These are phyloP conservation scores for Phrynocephalus forsythii DNA, from an alignment of 2,797 vertebrate species.

Conservation along the genomic window DNA sequence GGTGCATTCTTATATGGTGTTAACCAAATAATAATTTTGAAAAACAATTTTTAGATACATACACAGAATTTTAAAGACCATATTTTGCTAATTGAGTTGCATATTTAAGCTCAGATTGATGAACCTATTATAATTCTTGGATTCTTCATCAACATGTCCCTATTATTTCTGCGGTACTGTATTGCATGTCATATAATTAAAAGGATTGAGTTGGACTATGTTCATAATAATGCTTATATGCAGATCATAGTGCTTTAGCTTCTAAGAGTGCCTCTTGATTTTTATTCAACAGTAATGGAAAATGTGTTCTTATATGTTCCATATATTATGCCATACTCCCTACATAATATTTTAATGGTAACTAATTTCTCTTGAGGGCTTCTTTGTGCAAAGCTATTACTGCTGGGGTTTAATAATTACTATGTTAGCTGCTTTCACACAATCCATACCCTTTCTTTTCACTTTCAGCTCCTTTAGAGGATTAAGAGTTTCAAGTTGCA, in stretches of 20 bases:
- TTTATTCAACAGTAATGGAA: conserved; percentile 17
- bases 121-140: neutral
- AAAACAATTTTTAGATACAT: neutral
- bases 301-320: conserved; percentile 1
- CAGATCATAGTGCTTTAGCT: neutral
- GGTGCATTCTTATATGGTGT: neutral
- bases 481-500: conserved; percentile 30
- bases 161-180: too few species aligned
- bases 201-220: accelerated
- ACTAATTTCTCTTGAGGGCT: conserved; percentile 28
- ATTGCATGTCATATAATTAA: neutral
- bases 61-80: too few species aligned
- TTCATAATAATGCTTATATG: neutral
- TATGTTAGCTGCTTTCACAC: neutral
- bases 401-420: conserved; percentile 27
- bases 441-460: neutral
- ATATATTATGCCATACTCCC: neutral
- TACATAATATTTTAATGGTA: conserved; percentile 19
- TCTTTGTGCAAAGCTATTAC: neutral
- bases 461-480: conserved; percentile 46
- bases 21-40: neutral
- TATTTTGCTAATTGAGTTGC: too few species aligned
- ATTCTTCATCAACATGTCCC: too few species aligned
- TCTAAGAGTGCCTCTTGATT: neutral
- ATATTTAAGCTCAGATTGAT: neutral